These are phyloP conservation scores for Danio jaintianensis DNA, from an alignment of 2,797 vertebrate species.

Conservation along the genomic window DNA sequence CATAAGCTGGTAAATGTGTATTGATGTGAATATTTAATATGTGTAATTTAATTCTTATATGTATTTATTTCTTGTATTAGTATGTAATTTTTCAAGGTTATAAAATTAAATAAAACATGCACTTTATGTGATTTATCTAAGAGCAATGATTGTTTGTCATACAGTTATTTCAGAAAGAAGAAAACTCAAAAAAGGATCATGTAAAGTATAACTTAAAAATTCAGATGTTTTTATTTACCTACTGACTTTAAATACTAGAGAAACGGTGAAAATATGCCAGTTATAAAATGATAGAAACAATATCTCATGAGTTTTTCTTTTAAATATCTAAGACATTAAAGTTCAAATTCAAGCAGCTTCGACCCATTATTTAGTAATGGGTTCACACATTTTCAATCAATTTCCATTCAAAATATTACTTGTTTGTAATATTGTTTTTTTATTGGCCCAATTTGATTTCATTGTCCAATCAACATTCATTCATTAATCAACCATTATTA, in stretches of 20 bases:
- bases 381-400: too few species aligned
- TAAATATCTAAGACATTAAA: too few species aligned
- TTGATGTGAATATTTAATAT: neutral
- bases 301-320: too few species aligned
- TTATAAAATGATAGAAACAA: too few species aligned
- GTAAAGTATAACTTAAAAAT: neutral
- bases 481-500: too few species aligned
- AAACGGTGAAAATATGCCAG: neutral
- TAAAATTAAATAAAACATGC: neutral
- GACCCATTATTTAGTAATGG: too few species aligned
- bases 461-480: too few species aligned
- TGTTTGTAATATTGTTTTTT: too few species aligned
- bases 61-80: conserved; percentile 10
- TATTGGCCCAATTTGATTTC: too few species aligned
- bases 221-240: neutral
- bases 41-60: neutral
- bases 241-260: neutral
- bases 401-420: too few species aligned
- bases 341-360: too few species aligned
- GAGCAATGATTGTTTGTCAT: neutral
- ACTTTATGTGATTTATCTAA: neutral
- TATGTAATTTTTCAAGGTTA: neutral
- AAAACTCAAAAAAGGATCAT: neutral
- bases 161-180: neutral
- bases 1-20: neutral